Conservation (phyloP, 2,113 vertebrate genomes). For the Dasyprocta punctata region DNA sequence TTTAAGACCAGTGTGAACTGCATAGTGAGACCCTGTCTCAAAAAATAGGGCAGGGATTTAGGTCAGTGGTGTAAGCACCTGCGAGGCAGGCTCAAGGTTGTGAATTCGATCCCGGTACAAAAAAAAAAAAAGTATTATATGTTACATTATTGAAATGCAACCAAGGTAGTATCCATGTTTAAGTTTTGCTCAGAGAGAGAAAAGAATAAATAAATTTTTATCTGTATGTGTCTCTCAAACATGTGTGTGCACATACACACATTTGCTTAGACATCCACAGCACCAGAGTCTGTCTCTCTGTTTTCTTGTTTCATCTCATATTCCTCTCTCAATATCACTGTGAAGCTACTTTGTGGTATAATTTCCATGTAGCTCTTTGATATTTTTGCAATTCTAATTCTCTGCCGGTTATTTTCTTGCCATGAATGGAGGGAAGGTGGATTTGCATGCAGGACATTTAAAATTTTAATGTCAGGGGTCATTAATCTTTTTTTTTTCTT, state of each 20-base stretch:
- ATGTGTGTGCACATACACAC: background rate
- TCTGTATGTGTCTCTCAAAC: background rate
- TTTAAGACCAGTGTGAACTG: too few relatives aligned
- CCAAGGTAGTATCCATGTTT: slow-evolving; percentile 16
- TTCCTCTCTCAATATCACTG: slow-evolving; percentile 74
- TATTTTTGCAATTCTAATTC: slow-evolving; percentile 86
- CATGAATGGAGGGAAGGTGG: slow-evolving; percentile 64
- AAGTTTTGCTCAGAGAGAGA: slow-evolving; percentile 41
- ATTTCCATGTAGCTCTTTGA: slow-evolving; percentile 77
- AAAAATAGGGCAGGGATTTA: too few relatives aligned
- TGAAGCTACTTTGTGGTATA: slow-evolving; percentile 79
- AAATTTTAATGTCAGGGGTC: slow-evolving; percentile 83
- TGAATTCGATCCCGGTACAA: too few relatives aligned
- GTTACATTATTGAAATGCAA: slow-evolving; percentile 35
- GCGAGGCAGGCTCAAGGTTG: too few relatives aligned
- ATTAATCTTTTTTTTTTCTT: slow-evolving; percentile 81
- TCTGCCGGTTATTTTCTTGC: slow-evolving; percentile 77
- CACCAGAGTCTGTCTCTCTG: slow-evolving; percentile 40
- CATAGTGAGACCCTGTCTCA: too few relatives aligned
- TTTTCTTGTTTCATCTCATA: slow-evolving; percentile 77
- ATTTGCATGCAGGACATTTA: slow-evolving; percentile 82
- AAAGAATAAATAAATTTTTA: slow-evolving; percentile 44
- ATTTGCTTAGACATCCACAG: background rate
- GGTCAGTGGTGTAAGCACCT: too few relatives aligned
- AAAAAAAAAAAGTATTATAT: too few relatives aligned